Conservation (phyloP, 2,888 invertebrate species). For the Athalia rosae region DNA sequence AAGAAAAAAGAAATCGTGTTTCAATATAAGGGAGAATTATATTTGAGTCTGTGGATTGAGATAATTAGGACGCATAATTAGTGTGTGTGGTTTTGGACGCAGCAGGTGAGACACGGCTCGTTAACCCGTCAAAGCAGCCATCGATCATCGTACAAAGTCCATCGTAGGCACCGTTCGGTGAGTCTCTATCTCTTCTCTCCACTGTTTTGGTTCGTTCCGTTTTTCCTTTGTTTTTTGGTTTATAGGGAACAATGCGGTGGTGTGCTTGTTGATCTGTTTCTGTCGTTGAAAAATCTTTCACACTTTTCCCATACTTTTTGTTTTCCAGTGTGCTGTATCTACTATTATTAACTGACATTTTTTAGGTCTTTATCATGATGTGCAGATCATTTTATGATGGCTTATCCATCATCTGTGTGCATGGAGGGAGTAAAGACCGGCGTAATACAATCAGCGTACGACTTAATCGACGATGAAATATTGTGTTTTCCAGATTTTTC, state of each 20-base stretch:
- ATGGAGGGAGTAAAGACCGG: conserved; percentile 1
- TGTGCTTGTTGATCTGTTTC: conserved; percentile 44
- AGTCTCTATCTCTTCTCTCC: conserved; percentile 72
- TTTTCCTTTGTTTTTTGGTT: conserved; percentile 44
- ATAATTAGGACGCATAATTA: conserved; percentile 60
- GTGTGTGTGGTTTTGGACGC: conserved; percentile 71
- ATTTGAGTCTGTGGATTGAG: conserved; percentile 44
- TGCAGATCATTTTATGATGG: conserved; percentile 20
- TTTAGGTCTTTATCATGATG: background rate
- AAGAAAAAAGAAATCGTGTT: background rate
- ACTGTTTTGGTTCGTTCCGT: conserved; percentile 48
- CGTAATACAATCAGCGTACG: background rate
- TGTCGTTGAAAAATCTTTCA: conserved; percentile 23
- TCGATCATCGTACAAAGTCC: conserved; percentile 80
- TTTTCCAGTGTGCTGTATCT: conserved; percentile 30
- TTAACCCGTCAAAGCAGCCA: conserved; percentile 79
- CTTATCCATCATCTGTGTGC: conserved; percentile 13
- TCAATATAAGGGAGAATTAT: conserved; percentile 28
- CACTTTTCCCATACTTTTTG: conserved; percentile 8
- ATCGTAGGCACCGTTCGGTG: conserved; percentile 83
- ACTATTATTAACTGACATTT: background rate
- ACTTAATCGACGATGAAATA: conserved; percentile 6
- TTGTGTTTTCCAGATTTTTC: background rate
- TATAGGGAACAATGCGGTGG: conserved; percentile 67
- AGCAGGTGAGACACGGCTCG: conserved; percentile 84